Conservation (phyloP, 2,113 vertebrate genomes). For the Bos taurus region DNA sequence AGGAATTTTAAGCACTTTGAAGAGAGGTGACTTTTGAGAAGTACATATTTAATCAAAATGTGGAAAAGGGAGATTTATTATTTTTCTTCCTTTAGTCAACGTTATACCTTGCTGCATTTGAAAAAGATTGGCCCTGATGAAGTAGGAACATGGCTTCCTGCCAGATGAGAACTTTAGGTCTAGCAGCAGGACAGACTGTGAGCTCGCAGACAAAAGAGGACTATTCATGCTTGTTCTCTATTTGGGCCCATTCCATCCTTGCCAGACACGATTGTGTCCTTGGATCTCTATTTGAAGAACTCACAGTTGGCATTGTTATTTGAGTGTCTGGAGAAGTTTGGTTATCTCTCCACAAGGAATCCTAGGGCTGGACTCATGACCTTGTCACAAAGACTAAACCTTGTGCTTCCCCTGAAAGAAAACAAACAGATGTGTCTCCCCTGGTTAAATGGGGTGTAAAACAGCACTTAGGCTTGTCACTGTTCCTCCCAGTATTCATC, state of each 20-base stretch:
- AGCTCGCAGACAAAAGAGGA: constrained; percentile 42
- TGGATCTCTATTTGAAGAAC: constrained; percentile 54
- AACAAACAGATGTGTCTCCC: constrained; percentile 56
- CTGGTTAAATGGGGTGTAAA: constrained; percentile 65
- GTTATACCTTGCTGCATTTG: neutral
- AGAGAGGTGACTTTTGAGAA: neutral
- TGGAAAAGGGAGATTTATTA: neutral
- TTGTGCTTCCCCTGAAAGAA: constrained; percentile 1
- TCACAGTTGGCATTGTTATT: constrained; percentile 24
- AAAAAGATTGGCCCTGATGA: neutral
- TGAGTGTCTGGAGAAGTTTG: constrained; percentile 54
- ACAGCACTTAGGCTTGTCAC: constrained; percentile 59
- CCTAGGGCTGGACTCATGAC: constrained; percentile 44
- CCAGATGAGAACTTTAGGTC: constrained; percentile 39
- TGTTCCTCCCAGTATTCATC: constrained; percentile 31
- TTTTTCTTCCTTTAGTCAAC: neutral
- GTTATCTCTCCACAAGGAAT: constrained; percentile 42
- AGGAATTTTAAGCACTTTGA: neutral
- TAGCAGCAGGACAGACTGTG: constrained; percentile 36
- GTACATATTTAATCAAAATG: neutral
- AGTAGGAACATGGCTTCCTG: neutral
- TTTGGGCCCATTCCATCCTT: constrained; percentile 40
- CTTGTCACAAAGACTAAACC: constrained; percentile 61
- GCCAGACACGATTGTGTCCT: constrained; percentile 54
- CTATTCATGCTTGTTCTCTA: constrained; percentile 14